Conservation (phyloP, 2,113 vertebrate genomes). For the Hippocampus zosterae region DNA sequence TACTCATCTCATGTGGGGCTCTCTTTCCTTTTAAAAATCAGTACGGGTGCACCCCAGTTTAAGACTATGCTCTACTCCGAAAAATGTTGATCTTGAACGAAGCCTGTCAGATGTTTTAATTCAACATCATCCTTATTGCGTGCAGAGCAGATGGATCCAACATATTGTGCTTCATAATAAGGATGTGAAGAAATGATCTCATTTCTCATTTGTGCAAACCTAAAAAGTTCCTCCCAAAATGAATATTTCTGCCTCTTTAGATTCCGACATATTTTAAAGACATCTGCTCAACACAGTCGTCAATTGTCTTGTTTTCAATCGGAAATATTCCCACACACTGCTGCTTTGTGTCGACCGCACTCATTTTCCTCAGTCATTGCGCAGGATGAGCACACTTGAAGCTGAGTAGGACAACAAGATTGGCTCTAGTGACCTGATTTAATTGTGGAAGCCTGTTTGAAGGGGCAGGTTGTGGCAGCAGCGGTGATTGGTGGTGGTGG, state of each 20-base stretch:
- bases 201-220: background rate
- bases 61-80: no score
- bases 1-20: no score
- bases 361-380: constrained; percentile 29
- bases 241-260: background rate
- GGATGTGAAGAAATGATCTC: background rate
- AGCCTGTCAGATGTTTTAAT: background rate
- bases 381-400: constrained; percentile 31
- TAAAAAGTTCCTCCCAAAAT: background rate
- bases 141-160: background rate
- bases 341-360: background rate
- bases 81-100: background rate
- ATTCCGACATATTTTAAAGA: background rate
- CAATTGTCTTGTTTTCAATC: constrained; percentile 5
- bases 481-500: background rate
- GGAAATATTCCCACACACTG: constrained; percentile 12
- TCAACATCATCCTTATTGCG: background rate
- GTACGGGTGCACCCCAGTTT: no score
- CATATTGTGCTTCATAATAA: background rate
- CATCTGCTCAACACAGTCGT: background rate
- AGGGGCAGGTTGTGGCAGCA: background rate
- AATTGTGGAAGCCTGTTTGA: constrained; percentile 40
- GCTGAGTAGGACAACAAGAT: constrained; percentile 35
- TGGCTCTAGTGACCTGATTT: constrained; percentile 45
- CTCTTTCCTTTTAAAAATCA: no score